A percentile compares a stretch with the other conserved stretches of the same genome.
These are phyloP conservation scores for Oxystoma pomonae DNA, from an alignment of 2,888 invertebrate species.

Conservation along the genomic window DNA sequence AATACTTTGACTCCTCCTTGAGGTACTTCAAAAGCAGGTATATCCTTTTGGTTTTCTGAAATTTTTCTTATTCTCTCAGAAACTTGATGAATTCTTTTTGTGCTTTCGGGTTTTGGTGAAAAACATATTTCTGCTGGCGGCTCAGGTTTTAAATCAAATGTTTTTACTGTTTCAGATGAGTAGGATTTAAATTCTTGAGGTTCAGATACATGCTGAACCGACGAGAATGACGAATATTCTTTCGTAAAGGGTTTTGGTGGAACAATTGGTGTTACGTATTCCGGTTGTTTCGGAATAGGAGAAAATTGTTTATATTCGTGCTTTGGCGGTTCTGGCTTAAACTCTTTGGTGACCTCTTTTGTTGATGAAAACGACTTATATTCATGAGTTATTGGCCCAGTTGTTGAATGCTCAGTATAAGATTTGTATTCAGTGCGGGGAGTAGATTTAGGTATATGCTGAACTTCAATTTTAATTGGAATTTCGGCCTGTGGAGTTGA, in stretches of 20 bases:
- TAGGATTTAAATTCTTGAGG: constrained; percentile 20
- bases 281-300: constrained; percentile 19
- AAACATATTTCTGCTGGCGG: constrained; percentile 69
- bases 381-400: constrained; percentile 26
- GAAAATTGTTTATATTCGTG: constrained; percentile 17
- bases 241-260: constrained; percentile 24
- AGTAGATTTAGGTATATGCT: constrained; percentile 33
- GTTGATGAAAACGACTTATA: constrained; percentile 27
- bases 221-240: constrained; percentile 29
- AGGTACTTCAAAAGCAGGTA: constrained; percentile 38
- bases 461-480: constrained; percentile 34
- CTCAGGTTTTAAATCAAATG: constrained; percentile 59
- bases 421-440: constrained; percentile 17
- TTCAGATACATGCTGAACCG: constrained; percentile 37
- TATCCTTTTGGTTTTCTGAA: constrained; percentile 54
- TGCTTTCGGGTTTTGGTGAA: constrained; percentile 48
- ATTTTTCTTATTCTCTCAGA: constrained; percentile 57
- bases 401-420: constrained; percentile 19
- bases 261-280: constrained; percentile 12
- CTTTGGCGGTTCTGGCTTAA: constrained; percentile 15
- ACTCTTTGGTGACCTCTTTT: constrained; percentile 21
- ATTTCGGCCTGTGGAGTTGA: constrained; percentile 25
- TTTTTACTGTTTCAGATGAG: constrained; percentile 27
- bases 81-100: constrained; percentile 50
- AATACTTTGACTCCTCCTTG: constrained; percentile 30